Base-by-base conservation (phyloP, 2,888 invertebrate genomes). In the Philereme transversata region DNA sequence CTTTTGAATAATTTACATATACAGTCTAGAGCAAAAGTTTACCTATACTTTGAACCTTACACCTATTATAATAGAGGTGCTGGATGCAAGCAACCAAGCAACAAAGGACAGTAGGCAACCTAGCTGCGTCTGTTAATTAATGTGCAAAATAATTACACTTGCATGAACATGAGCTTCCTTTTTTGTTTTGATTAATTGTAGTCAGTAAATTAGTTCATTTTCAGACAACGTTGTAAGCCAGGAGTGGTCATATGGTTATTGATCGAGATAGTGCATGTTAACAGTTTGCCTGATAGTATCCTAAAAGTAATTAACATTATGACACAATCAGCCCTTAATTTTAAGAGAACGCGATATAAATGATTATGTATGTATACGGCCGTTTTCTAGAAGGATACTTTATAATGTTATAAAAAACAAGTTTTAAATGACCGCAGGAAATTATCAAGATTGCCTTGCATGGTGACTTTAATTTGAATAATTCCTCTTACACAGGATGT, bases 131-230 rank as follows among this genome's bases (percentile, higher is more conserved):
- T 73, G 82, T 86, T 91, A 90, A 92, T 92, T 90, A 90, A 90
- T 91, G 90, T 90, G 89, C 89, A 90, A 90, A 91, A 88, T 90
- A 90, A 92, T 90, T 88, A 89, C 83, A 84, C 85, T 79, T 86
- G 86, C 85, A 87, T 86, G 82, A 81, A 82, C 87, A 79, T 86
- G 86, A 84, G 90, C 90, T 91, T 90, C 90, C 90, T 87, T 90
- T 87, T 90, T 86, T 83, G 83, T 82, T 85, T 82, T 92, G 91
- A 92, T 92, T 90, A 91, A 91, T 91, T 87, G 76, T 77, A 70
- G 72, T 76, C 78, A 81, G 84, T 79, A 86, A 88, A 88, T 90
- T 88, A 86, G 84, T 82, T 85, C 70, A 74, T 79, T 79, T 76
- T 78, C 77, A 65, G 74, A 81, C 78, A 83, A 76, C 75, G 70